Evolutionary conservation across 1,140 invertebrate species (phyloP), one percentile per base, ranked within the genome.

Genomic region (Drosophila varians): DNA sequence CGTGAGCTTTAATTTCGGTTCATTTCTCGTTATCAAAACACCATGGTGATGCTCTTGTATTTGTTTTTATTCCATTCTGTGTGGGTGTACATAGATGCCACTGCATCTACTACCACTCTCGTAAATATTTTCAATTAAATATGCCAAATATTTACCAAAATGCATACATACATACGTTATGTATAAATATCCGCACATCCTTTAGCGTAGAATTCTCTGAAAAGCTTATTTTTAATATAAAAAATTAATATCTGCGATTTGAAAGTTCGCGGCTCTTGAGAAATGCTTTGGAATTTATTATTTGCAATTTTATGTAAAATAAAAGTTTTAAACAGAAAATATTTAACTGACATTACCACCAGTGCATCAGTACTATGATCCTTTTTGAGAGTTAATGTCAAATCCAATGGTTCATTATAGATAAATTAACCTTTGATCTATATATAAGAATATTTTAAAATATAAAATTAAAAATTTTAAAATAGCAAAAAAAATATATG

Each of bases 1-100:
- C 77, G 58, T 80, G 73, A 82, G 83, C 82, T 87, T 86, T 87
- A 87, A 86, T 86, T 86, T 87, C 72, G 65, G 77, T 77, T 86
- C 82, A 87, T 87, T 86, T 86, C 80, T 87, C 80, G 80, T 73
- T 86, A 86, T 86, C 80, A 87, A 86, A 86, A 86, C 77, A 86
- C 72, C 70, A 47, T 61, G 73, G 54, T 60, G 79, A 60, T 62
- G 75, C 42, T 25, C 42, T 36, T 68, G 62, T 87, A 74, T 87
- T 87, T 80, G 57, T 84, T 75, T 86, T 74, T 79, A 66, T 77
- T 70, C 58, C 77, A 57, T 55, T 55, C 52, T 16, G 6, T 16
- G 56, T 71, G 65, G 48, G 60, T 47, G 46, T 7, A 31, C 14
- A 25, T 21, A 4, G 11, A 61, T 55, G 28, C 38, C 31, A 34